phyloP scores from a whole-genome alignment of 2,797 vertebrate genomes.

The Ptychobarbus kaznakovi region DNA sequence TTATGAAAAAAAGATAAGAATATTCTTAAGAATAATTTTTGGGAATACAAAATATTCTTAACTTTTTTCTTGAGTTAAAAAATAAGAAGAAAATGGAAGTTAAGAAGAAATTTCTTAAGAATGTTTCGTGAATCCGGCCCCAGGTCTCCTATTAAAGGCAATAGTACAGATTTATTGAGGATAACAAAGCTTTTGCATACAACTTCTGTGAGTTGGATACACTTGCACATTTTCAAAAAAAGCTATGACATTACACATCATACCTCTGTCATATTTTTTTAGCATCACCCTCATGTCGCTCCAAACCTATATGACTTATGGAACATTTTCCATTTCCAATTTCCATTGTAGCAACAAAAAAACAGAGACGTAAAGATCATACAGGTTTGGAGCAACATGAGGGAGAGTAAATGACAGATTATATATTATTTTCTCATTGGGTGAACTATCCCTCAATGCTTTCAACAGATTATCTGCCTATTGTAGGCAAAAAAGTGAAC shows the following conservation, averaged over 20 bases:
- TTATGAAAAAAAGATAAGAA: too few relatives aligned
- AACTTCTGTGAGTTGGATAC: not conserved
- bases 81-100: too few relatives aligned
- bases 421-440: not conserved
- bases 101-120: too few relatives aligned
- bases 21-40: too few relatives aligned
- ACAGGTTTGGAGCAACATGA: not conserved
- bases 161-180: not conserved
- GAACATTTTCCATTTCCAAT: too few relatives aligned
- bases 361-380: not conserved
- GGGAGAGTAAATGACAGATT: not conserved
- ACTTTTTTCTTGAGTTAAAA: too few relatives aligned
- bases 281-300: not conserved
- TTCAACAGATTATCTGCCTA: not conserved
- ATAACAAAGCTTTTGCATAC: not conserved
- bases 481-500: not conserved
- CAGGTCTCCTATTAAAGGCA: not conserved
- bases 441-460: slow-evolving; percentile 58
- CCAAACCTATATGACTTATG: not conserved
- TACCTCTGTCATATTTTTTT: not conserved
- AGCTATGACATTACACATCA: not conserved
- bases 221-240: not conserved
- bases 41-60: too few relatives aligned
- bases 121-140: too few relatives aligned
- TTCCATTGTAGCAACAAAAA: not conserved